Evolutionary conservation across 2,113 vertebrate genomes (phyloP).

Genomic region (Carassius auratus): DNA sequence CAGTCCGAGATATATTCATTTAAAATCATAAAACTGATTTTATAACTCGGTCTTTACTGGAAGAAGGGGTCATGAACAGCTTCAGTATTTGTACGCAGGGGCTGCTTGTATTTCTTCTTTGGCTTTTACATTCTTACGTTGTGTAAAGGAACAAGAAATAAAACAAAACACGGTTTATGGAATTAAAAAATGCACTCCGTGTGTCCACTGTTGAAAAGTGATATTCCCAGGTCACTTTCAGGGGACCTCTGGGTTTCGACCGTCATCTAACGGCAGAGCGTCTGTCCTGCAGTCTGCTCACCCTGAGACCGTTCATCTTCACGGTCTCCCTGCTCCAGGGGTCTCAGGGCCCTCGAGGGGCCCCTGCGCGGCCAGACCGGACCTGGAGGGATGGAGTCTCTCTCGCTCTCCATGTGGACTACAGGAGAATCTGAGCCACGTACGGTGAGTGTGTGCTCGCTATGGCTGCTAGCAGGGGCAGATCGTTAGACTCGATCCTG

Average conservation of each 20-base stretch:
- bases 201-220: conserved; percentile 15
- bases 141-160: neutral
- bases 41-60: conserved; percentile 50
- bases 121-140: conserved; percentile 66
- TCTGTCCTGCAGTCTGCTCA: conserved; percentile 52
- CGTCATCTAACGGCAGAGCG: conserved; percentile 59
- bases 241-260: neutral
- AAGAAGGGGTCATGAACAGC: conserved; percentile 63
- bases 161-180: neutral
- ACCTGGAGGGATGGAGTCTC: conserved; percentile 13
- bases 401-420: conserved; percentile 58
- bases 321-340: neutral
- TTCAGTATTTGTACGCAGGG: conserved; percentile 42
- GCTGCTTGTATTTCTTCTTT: conserved; percentile 69
- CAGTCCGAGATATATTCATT: neutral
- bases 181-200: conserved; percentile 19
- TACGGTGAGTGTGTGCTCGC: conserved; percentile 98
- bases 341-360: conserved; percentile 32
- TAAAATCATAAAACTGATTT: conserved; percentile 53
- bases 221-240: conserved; percentile 57
- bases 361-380: neutral
- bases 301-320: conserved; percentile 24
- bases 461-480: conserved; percentile 93
- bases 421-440: conserved; percentile 97
- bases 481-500: conserved; percentile 98